Conservation (phyloP, 2,888 invertebrate genomes). For the Metallyticus violacea region DNA sequence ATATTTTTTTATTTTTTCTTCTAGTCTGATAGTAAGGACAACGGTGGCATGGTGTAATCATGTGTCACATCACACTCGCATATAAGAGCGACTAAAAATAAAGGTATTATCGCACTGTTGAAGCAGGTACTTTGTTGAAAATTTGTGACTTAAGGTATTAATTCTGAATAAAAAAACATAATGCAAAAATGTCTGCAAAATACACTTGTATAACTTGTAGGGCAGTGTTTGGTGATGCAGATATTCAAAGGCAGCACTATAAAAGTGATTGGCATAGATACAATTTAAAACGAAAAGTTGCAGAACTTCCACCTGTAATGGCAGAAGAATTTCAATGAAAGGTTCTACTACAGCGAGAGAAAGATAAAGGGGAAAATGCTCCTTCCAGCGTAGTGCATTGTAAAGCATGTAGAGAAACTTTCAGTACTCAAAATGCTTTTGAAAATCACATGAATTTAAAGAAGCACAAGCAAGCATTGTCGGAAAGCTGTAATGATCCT, state of each 20-base stretch:
- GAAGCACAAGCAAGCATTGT: slow-evolving; percentile 69
- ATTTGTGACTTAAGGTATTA: too few species aligned
- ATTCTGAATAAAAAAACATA: too few species aligned
- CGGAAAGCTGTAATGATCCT: slow-evolving; percentile 33
- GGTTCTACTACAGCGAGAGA: slow-evolving; percentile 64
- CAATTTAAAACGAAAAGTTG: slow-evolving; percentile 87
- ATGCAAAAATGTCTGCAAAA: slow-evolving; percentile 35
- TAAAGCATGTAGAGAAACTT: slow-evolving; percentile 77
- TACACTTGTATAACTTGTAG: slow-evolving; percentile 93
- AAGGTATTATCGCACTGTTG: too few species aligned
- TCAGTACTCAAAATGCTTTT: slow-evolving; percentile 78
- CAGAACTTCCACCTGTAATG: slow-evolving; percentile 81
- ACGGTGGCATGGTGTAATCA: not conserved
- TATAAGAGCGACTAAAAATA: too few species aligned
- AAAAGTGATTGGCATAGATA: slow-evolving; percentile 97
- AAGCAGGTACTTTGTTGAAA: too few species aligned
- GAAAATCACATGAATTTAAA: slow-evolving; percentile 89
- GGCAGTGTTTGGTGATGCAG: slow-evolving; percentile 79
- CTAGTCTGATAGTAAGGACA: too few species aligned
- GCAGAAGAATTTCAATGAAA: slow-evolving; percentile 81
- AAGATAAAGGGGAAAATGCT: slow-evolving; percentile 47
- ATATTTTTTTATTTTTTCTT: too few species aligned
- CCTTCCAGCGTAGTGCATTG: slow-evolving; percentile 56
- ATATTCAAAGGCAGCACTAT: slow-evolving; percentile 86
- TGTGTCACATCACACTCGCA: not conserved